Percentiles rank a stretch among this genome's conserved stretches.
These are phyloP conservation scores for Theocolax elegans DNA, from an alignment of 1,140 invertebrate species.

Conservation along the genomic window DNA sequence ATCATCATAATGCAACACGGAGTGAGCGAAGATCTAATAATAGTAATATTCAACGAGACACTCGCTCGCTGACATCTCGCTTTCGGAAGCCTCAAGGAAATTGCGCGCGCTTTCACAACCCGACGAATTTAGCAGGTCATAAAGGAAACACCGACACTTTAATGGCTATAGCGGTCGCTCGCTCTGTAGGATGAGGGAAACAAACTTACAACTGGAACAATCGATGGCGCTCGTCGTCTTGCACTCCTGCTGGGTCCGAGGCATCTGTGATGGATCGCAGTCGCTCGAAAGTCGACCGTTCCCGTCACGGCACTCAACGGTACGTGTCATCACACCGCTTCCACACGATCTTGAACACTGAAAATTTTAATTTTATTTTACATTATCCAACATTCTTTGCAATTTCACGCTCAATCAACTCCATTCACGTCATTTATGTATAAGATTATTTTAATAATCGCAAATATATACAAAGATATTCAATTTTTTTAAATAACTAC, in stretches of 20 bases:
- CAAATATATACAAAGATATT: too few relatives aligned
- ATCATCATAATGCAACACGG: too few relatives aligned
- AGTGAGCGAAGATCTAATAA: too few relatives aligned
- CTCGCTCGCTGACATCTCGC: too few relatives aligned
- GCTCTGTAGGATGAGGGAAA: not conserved
- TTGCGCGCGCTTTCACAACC: not conserved
- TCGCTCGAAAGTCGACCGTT: slow-evolving; percentile 65
- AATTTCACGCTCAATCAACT: too few relatives aligned
- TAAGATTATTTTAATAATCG: too few relatives aligned
- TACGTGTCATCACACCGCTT: slow-evolving; percentile 82
- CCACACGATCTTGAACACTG: slow-evolving; percentile 91
- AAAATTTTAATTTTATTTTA: too few relatives aligned
- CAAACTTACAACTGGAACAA: slow-evolving; percentile 61
- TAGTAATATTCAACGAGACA: too few relatives aligned
- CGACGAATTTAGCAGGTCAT: not conserved
- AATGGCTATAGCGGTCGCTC: not conserved
- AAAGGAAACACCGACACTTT: not conserved
- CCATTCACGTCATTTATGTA: too few relatives aligned
- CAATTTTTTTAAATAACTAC: too few relatives aligned
- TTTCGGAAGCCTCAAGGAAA: not conserved
- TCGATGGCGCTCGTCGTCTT: slow-evolving; percentile 50
- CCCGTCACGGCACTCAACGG: slow-evolving; percentile 81
- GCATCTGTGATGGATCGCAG: slow-evolving; percentile 67
- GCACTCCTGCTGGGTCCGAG: slow-evolving; percentile 63
- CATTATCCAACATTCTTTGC: too few relatives aligned